Evolutionary conservation across 1,140 invertebrate genomes (phyloP).

Genomic region (Bilobella aurantiaca): DNA sequence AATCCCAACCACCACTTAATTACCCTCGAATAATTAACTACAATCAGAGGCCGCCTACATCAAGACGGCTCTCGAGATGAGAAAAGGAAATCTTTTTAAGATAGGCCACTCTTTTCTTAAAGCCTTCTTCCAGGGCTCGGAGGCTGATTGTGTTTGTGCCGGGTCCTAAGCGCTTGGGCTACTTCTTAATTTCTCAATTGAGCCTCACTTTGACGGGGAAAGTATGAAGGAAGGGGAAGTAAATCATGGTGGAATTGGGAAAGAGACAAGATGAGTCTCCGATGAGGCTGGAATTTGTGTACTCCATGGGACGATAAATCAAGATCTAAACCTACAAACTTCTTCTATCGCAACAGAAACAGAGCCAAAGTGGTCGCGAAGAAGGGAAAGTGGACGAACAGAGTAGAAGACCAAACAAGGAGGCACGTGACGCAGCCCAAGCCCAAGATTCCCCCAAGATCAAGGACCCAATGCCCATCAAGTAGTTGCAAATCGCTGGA

Average conservation of each 20-base stretch:
- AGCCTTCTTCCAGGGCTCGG: no score
- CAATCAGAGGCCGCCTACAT: not conserved
- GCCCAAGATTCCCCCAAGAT: not conserved
- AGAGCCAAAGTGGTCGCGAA: not conserved
- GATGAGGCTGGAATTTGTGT: not conserved
- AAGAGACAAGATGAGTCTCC: not conserved
- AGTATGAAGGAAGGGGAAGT: not conserved
- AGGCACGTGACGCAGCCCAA: no score
- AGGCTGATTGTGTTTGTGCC: not conserved
- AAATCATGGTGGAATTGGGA: not conserved
- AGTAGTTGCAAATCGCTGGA: no score
- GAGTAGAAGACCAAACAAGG: not conserved
- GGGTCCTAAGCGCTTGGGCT: not conserved
- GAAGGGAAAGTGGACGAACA: no score
- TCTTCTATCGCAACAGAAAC: not conserved
- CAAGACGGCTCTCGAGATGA: not conserved
- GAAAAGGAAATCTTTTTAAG: not conserved
- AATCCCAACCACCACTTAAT: constrained; percentile 9
- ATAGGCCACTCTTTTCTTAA: no score
- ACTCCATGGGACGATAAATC: not conserved
- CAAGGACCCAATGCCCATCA: not conserved
- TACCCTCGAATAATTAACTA: constrained; percentile 5
- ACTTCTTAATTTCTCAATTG: not conserved
- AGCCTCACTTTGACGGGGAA: not conserved
- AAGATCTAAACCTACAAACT: not conserved